phyloP scores from a whole-genome alignment of 2,113 vertebrate species.

The Cyanoliseus patagonus region DNA sequence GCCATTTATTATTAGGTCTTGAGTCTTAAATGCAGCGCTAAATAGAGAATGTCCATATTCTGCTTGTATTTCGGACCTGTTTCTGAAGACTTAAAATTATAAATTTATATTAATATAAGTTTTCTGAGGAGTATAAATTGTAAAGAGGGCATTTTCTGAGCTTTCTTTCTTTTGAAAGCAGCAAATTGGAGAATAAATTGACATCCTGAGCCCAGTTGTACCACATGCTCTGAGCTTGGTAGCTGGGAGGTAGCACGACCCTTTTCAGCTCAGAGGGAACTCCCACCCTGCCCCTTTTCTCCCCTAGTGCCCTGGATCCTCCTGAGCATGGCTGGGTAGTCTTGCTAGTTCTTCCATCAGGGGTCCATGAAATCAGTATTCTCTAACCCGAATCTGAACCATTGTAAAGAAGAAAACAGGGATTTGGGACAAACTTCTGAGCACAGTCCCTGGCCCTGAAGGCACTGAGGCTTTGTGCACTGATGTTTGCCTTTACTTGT shows the following conservation, averaged over 20 bases:
- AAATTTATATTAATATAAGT: neutral
- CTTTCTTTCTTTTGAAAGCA: neutral
- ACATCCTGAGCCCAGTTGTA: fast-evolving
- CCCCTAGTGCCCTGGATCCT: too few relatives aligned
- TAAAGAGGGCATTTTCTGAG: neutral
- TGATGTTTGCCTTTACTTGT: neutral
- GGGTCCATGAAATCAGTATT: neutral
- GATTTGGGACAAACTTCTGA: neutral
- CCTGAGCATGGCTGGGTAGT: fast-evolving
- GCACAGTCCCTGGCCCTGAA: neutral
- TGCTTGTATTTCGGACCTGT: neutral
- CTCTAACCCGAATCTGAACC: neutral
- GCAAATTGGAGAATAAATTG: neutral
- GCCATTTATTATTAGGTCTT: neutral
- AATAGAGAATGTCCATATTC: neutral
- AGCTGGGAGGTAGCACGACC: fast-evolving
- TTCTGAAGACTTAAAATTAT: neutral
- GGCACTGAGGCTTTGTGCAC: neutral
- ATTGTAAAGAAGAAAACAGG: neutral
- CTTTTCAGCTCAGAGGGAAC: neutral
- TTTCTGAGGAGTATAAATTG: neutral
- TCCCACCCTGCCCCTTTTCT: fast-evolving
- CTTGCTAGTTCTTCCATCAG: neutral
- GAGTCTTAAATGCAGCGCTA: neutral
- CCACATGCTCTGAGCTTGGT: neutral